Conservation (phyloP, 2,797 vertebrate species). For the Dromococcyx pavoninus region DNA sequence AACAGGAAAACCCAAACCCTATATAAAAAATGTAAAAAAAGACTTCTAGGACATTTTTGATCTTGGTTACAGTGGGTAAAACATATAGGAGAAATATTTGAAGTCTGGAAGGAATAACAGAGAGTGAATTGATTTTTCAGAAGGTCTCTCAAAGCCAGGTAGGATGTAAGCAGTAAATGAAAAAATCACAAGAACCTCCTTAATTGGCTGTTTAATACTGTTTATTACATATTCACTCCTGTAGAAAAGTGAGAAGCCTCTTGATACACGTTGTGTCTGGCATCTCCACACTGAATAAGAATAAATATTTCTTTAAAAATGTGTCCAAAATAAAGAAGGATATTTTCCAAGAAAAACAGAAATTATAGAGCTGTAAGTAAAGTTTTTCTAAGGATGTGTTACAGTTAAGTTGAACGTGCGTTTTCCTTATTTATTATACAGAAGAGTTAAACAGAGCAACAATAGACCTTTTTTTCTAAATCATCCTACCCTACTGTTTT, state of each 20-base stretch:
- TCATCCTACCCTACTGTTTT: neutral
- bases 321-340: neutral
- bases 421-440: neutral
- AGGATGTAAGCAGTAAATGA: neutral
- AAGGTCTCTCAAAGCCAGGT: neutral
- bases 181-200: neutral
- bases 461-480: neutral
- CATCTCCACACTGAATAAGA: neutral
- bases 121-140: neutral
- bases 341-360: neutral
- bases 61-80: neutral
- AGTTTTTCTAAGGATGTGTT: neutral
- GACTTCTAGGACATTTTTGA: neutral
- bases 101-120: neutral
- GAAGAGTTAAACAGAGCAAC: neutral
- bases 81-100: neutral
- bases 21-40: neutral
- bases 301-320: neutral
- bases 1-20: rapidly evolving
- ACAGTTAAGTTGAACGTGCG: neutral
- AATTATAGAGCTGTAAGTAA: neutral
- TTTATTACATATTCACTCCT: neutral
- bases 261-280: neutral
- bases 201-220: neutral
- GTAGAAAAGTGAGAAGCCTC: neutral